Conservation (phyloP, 2,888 invertebrate genomes). For the Stenichneumon culpator region DNA sequence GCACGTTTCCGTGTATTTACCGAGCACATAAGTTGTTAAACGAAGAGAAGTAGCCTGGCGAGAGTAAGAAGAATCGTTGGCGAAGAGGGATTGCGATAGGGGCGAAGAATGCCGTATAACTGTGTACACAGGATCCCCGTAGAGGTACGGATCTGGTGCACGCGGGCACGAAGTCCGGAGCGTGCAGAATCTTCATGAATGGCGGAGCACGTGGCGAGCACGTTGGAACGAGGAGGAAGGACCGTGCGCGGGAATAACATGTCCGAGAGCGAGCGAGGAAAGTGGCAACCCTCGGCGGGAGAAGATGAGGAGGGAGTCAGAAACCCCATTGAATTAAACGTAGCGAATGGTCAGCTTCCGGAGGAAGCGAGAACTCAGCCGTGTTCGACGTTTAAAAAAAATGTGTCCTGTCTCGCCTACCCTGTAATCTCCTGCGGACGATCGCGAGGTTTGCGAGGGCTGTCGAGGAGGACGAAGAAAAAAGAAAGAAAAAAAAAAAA, state of each 20-base stretch:
- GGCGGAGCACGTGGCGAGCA: constrained; percentile 72
- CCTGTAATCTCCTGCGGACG: constrained; percentile 51
- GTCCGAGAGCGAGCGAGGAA: neutral
- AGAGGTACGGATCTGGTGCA: constrained; percentile 22
- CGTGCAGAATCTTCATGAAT: constrained; percentile 72
- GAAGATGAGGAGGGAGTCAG: neutral
- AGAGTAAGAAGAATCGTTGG: constrained; percentile 50
- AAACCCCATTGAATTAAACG: constrained; percentile 61
- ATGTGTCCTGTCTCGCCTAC: constrained; percentile 28
- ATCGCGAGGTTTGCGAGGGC: constrained; percentile 38
- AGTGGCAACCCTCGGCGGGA: constrained; percentile 47
- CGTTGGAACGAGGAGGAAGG: constrained; percentile 58
- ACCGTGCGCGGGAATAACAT: neutral
- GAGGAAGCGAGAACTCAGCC: constrained; percentile 54
- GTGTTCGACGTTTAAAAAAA: constrained; percentile 53
- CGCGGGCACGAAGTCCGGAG: constrained; percentile 24
- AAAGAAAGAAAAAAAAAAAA: neutral
- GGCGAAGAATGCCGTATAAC: constrained; percentile 13
- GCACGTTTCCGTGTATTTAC: neutral
- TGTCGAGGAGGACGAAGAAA: constrained; percentile 26
- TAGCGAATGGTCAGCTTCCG: constrained; percentile 65
- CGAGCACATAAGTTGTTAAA: neutral
- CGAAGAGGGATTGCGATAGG: constrained; percentile 58
- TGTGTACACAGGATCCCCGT: neutral
- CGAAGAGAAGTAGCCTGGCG: constrained; percentile 12